A percentile compares a stretch with the other conserved stretches of the same genome.
These are phyloP conservation scores for Eumaeus atala DNA, from an alignment of 1,140 invertebrate genomes.

Conservation along the genomic window DNA sequence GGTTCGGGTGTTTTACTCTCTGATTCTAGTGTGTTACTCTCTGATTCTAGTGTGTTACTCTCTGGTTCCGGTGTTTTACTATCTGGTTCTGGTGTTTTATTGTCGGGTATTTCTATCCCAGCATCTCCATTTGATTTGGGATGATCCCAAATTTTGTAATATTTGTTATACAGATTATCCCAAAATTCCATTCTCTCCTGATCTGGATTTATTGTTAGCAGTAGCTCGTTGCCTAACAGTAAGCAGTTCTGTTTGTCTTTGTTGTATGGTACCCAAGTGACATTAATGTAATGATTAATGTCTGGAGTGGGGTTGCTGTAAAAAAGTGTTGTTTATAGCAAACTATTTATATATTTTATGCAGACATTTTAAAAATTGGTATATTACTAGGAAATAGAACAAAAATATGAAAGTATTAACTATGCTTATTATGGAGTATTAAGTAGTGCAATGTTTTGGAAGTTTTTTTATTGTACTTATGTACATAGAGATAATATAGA, in stretches of 20 bases:
- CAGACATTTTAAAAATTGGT: too few species aligned
- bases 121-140: conserved; percentile 25
- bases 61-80: background rate
- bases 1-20: background rate
- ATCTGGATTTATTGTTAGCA: conserved; percentile 48
- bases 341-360: too few species aligned
- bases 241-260: conserved; percentile 59
- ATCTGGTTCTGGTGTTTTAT: background rate
- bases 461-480: too few species aligned
- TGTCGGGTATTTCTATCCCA: background rate
- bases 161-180: conserved; percentile 58
- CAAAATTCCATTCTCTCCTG: conserved; percentile 67
- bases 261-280: conserved; percentile 63
- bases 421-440: too few species aligned
- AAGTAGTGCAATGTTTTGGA: too few species aligned
- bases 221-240: conserved; percentile 55
- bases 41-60: too few species aligned
- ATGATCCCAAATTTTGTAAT: conserved; percentile 56
- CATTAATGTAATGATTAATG: conserved; percentile 50
- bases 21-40: background rate
- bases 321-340: conserved; percentile 13
- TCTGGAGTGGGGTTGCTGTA: conserved; percentile 71
- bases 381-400: too few species aligned
- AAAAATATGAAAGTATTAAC: too few species aligned
- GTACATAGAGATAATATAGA: too few species aligned